Evolutionary conservation across 2,888 invertebrate species (phyloP), one percentile per base, ranked within the genome.

Genomic region (Lithophane ornitopus): DNA sequence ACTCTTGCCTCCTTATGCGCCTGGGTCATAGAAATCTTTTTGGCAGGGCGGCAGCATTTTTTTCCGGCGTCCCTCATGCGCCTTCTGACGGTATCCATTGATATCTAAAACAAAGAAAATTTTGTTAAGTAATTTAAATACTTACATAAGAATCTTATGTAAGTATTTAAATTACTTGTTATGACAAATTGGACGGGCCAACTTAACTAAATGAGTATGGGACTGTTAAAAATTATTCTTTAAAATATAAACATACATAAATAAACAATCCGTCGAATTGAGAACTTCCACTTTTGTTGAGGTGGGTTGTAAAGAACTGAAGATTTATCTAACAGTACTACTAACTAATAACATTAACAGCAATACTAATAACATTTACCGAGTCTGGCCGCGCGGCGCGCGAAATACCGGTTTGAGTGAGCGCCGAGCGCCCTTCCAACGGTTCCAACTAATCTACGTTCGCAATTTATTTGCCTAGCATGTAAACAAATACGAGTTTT

Each of bases 1-100:
- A 67, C 34, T 52, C 49, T 67, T 67, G 66, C n/a, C 6, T 67
- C 52, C 34, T 34, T 34, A 66, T 52, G 16, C n/a, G 16, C 52
- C 52, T 39, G 39, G 16, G 8, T 67, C 52, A 52, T 34, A 0
- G 11, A 0, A 0, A n/a, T n/a, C 11, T 52, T 52, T 34, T 52
- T 52, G 11, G 34, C 39, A 67, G 34, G 49, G n/a, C 19, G 39
- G n/a, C 19, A 9, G 19, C 54, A 54, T 67, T 67, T 67, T 6
- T 67, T 39, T 26, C 39, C n/a, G 39, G 19, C n/a, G 6, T n/a
- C 16, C 39, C 7, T 67, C 0, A 39, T n/a, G 52, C 39, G 39
- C 52, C 52, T 54, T 11, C 39, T 41, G 4, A 26, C 52, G 1
- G 67, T 67, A 16, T 41, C 41, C n/a, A 41, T 63, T 9, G 41